Evolutionary conservation across 2,113 vertebrate genomes (phyloP), one percentile per base, ranked within the genome.

Genomic region (Phrynocephalus versicolor): DNA sequence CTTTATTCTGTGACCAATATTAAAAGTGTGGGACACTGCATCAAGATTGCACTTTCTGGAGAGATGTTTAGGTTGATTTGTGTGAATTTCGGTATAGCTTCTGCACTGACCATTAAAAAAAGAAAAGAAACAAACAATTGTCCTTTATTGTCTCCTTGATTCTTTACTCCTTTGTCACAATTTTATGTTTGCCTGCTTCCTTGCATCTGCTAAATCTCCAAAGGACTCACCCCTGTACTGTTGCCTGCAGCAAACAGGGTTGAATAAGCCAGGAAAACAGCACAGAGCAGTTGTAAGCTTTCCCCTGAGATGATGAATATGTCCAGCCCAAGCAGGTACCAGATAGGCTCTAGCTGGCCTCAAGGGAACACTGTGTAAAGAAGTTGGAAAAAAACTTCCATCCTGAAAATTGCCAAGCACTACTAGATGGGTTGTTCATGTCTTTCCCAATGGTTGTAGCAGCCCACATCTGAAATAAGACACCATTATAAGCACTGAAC

Each of bases 101-200:
- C 89, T 21, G 19, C 37, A 19, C 70, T 88, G 90, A 92, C 82
- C 75, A 90, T 41, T 83, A 21, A n/a, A 25, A 67, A 25, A 67
- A 2, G 23, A 3, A 14, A 51, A 79, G 91, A 83, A 89, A 89
- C 82, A 91, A 89, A 92, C n/a, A 91, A 91, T 70, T 92, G n/a
- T 81, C 88, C 16, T 93, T 88, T 88, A 86, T 91, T 51, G 41
- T 88, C 70, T 76, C 39, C 25, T 89, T 88, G 88, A 85, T 80
- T 89, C 74, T 93, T 87, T 87, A 3, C 83, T 90, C 82, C 58
- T 93, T 91, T 90, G 83, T 93, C 65, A 91, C 18, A 86, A 16
- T 92, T 92, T 94, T 85, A 88, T 86, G 89, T 92, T 93, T 72
- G 84, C 12, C 72, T 74, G 39, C 45, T 93, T 91, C 84, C 23